These are phyloP conservation scores for Caloenas nicobarica DNA, from an alignment of 2,113 vertebrate species.

Conservation along the genomic window DNA sequence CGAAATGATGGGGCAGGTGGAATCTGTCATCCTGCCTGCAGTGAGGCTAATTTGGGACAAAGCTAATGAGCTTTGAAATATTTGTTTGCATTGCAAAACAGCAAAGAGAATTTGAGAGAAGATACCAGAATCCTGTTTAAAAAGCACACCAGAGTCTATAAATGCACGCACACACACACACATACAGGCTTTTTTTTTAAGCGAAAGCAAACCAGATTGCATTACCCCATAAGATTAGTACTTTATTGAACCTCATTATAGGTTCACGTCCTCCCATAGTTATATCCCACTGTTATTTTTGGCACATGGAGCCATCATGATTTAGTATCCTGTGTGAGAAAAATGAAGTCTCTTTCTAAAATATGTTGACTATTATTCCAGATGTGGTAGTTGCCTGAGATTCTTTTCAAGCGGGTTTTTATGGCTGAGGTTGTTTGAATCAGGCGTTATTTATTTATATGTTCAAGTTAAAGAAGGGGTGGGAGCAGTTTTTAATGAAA, in stretches of 20 bases:
- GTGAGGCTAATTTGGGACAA: not conserved
- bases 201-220: conserved; percentile 66
- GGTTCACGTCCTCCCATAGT: conserved; percentile 61
- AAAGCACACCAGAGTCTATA: not conserved
- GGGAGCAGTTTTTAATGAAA: conserved; percentile 63
- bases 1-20: not conserved
- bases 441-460: conserved; percentile 67
- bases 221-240: conserved; percentile 51
- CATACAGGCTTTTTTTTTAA: not conserved
- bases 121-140: not conserved
- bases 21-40: not conserved
- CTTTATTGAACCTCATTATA: conserved; percentile 60
- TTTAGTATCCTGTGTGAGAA: conserved; percentile 66
- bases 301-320: conserved; percentile 41
- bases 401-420: conserved; percentile 64
- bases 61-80: conserved; percentile 46
- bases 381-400: conserved; percentile 68
- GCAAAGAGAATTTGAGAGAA: conserved; percentile 7
- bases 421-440: conserved; percentile 55
- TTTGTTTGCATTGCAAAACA: conserved; percentile 27
- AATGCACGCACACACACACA: not conserved
- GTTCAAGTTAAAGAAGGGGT: conserved; percentile 13
- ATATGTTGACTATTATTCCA: conserved; percentile 70
- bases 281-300: conserved; percentile 68
- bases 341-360: conserved; percentile 58